phyloP scores from a whole-genome alignment of 92 coral and sea anemone genomes.

The Zoanthus solanderi region DNA sequence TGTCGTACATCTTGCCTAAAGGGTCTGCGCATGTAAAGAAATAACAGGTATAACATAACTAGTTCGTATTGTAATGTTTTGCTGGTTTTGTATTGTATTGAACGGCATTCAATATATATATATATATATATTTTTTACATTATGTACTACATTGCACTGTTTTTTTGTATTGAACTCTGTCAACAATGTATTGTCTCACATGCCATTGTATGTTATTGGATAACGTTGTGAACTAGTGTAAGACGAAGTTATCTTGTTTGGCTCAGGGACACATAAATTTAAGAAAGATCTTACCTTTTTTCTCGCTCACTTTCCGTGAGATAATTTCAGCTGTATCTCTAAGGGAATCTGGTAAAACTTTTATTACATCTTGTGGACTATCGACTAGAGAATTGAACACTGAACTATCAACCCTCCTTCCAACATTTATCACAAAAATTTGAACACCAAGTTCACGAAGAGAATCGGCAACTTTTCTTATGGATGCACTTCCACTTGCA shows the following conservation, averaged over 20 bases:
- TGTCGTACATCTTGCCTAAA: no score
- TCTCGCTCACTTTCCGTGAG: slow-evolving; percentile 28
- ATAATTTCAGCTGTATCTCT: not conserved
- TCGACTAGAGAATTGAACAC: slow-evolving; percentile 69
- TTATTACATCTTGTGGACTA: slow-evolving; percentile 59
- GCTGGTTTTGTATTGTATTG: no score
- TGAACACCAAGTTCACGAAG: slow-evolving; percentile 70
- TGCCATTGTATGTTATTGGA: no score
- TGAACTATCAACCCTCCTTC: slow-evolving; percentile 54
- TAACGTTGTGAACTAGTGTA: not conserved
- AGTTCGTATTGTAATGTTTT: no score
- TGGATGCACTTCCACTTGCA: slow-evolving; percentile 53
- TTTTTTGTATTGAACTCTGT: no score
- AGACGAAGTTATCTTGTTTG: not conserved
- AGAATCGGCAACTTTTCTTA: slow-evolving; percentile 65
- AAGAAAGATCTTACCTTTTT: not conserved
- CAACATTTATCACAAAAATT: slow-evolving; percentile 72
- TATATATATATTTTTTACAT: no score
- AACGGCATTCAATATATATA: no score
- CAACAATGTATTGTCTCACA: no score
- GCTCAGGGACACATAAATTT: not conserved
- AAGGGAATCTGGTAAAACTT: slow-evolving; percentile 35
- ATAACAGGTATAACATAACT: no score
- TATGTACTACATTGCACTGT: no score
- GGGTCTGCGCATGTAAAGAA: no score